Conservation (phyloP, 2,888 invertebrate genomes). For the Gymnoscelis rufifasciata region DNA sequence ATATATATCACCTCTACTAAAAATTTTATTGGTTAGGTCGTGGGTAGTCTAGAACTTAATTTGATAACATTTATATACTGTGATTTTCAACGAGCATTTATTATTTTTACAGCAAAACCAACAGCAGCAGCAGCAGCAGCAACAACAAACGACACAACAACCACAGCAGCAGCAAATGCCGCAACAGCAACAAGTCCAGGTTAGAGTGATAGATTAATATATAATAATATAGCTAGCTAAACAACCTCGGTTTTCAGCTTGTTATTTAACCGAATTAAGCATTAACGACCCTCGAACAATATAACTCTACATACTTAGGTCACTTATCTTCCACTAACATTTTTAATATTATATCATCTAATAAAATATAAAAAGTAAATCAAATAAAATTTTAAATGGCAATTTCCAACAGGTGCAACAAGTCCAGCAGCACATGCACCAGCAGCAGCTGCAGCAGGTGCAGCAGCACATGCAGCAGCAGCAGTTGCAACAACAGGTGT, state of each 20-base stretch:
- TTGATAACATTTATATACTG: neutral
- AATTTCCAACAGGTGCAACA: constrained; percentile 35
- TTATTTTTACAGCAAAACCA: constrained; percentile 25
- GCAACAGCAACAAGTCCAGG: constrained; percentile 28
- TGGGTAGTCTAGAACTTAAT: too few relatives aligned
- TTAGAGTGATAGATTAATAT: neutral
- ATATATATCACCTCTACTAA: too few relatives aligned
- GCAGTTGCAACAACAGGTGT: constrained; percentile 58
- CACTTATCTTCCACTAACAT: too few relatives aligned
- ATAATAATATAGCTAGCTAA: too few relatives aligned
- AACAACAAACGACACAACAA: constrained; percentile 39
- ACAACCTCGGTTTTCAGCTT: too few relatives aligned
- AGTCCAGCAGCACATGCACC: constrained; percentile 34
- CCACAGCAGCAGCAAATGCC: constrained; percentile 36
- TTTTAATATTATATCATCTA: too few relatives aligned
- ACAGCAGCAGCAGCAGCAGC: constrained; percentile 29
- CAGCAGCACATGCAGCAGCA: constrained; percentile 40
- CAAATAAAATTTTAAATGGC: neutral
- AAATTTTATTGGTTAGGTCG: too few relatives aligned
- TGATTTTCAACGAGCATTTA: too few relatives aligned
- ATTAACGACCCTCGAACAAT: neutral
- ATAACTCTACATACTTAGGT: neutral
- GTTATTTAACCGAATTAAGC: too few relatives aligned
- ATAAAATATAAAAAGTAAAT: too few relatives aligned
- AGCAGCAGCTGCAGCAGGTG: constrained; percentile 35